These are phyloP conservation scores for Prenolepis imparis DNA, from an alignment of 2,888 invertebrate genomes.

Conservation along the genomic window DNA sequence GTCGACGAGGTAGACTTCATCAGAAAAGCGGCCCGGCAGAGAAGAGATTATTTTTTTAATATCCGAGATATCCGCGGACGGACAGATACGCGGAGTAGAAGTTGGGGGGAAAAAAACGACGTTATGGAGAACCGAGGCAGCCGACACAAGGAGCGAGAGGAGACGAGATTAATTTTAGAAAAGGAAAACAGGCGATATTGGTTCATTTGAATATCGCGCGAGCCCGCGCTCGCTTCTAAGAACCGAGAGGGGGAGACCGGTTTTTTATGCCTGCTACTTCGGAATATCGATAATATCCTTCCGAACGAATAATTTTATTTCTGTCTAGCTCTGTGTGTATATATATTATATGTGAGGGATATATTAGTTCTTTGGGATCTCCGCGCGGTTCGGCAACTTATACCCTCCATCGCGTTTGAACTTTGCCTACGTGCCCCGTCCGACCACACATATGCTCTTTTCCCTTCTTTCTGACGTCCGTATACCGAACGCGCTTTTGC, in stretches of 20 bases:
- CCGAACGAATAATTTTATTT: constrained; percentile 82
- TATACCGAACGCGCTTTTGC: constrained; percentile 57
- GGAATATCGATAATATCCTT: constrained; percentile 81
- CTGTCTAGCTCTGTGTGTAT: constrained; percentile 61
- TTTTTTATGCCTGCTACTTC: constrained; percentile 48
- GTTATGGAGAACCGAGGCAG: constrained; percentile 1
- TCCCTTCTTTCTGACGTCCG: constrained; percentile 7
- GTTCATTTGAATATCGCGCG: constrained; percentile 80
- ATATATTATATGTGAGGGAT: constrained; percentile 53
- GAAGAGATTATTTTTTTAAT: constrained; percentile 75
- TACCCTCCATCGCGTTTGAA: constrained; percentile 68
- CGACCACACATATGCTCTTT: constrained; percentile 5
- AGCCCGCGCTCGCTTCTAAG: constrained; percentile 52
- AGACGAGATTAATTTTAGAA: constrained; percentile 77
- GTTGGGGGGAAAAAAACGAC: constrained; percentile 33
- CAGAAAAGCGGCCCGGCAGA: not conserved
- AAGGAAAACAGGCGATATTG: constrained; percentile 78
- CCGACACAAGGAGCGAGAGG: not conserved
- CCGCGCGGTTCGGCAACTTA: constrained; percentile 71
- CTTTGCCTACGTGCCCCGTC: constrained; percentile 58
- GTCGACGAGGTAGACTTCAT: constrained; percentile 30
- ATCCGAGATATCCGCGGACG: constrained; percentile 54
- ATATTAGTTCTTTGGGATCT: constrained; percentile 75
- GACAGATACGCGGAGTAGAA: constrained; percentile 39
- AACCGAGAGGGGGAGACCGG: not conserved